Evolutionary conservation across 2,797 vertebrate genomes (phyloP).

Genomic region (Chelidonichthys spinosus): DNA sequence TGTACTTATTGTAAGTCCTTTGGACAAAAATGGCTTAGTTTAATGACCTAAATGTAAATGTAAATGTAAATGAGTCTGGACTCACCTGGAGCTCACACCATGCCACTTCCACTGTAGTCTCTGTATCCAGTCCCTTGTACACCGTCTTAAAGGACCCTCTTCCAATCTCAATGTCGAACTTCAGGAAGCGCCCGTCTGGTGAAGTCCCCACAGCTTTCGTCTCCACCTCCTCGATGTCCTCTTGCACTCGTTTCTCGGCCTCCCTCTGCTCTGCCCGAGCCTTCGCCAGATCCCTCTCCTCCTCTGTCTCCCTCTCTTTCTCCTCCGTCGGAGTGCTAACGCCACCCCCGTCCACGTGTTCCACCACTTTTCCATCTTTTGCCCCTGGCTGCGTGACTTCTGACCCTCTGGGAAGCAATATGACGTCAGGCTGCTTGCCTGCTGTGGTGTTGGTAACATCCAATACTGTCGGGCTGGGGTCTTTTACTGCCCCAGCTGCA

Average conservation of each 20-base stretch:
- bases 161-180: conserved; percentile 99
- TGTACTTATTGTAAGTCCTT: too few relatives aligned
- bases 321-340: conserved; percentile 56
- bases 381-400: conserved; percentile 32
- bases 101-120: conserved; percentile 98
- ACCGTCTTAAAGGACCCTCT: conserved; percentile 99
- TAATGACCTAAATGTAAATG: too few relatives aligned
- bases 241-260: conserved; percentile 84
- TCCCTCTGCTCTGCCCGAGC: conserved; percentile 81
- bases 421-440: conserved; percentile 28
- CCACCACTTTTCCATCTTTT: conserved; percentile 54
- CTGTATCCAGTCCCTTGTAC: conserved; percentile 98
- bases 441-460: conserved; percentile 53
- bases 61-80: background rate
- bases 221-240: conserved; percentile 95
- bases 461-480: conserved; percentile 62
- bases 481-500: conserved; percentile 44
- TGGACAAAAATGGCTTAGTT: too few relatives aligned
- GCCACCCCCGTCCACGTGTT: conserved; percentile 70
- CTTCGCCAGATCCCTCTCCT: conserved; percentile 78
- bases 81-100: conserved; percentile 99
- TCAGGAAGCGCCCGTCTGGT: conserved; percentile 95
- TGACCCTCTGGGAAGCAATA: conserved; percentile 24
- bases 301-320: conserved; percentile 70
- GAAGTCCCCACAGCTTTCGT: conserved; percentile 97